Conservation (phyloP, 2,797 vertebrate genomes). For the Lepilemur septentrionalis region DNA sequence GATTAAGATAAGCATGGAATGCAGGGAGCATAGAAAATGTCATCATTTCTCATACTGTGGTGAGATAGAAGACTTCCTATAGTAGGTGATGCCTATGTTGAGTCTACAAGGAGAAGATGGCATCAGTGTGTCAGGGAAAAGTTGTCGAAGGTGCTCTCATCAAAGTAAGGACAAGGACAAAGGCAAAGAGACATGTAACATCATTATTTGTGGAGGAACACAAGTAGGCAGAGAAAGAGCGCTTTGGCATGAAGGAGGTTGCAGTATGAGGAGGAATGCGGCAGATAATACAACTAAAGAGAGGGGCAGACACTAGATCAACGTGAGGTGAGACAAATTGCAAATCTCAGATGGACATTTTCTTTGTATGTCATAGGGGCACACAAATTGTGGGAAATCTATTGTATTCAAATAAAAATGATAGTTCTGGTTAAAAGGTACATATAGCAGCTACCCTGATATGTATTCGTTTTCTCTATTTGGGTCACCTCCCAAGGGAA, state of each 20-base stretch:
- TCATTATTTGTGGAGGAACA: not conserved
- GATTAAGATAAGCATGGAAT: not conserved
- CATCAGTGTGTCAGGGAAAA: not conserved
- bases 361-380: not conserved
- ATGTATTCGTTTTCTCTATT: not conserved
- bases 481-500: not conserved
- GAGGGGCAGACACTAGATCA: not conserved
- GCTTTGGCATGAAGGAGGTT: not conserved
- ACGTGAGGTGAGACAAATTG: rapidly evolving
- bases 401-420: not conserved
- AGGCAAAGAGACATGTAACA: rapidly evolving
- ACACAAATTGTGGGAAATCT: not conserved
- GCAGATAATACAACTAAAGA: not conserved
- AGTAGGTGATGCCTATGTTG: not conserved
- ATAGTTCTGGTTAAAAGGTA: not conserved
- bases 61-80: not conserved
- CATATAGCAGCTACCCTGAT: not conserved
- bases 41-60: not conserved
- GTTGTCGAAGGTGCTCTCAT: not conserved
- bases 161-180: not conserved
- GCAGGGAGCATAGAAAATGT: not conserved
- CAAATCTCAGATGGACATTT: not conserved
- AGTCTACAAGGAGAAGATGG: not conserved
- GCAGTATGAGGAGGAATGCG: not conserved
- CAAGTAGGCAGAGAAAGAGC: not conserved